Conservation (phyloP, 2,113 vertebrate species). For the Sinocyclocheilus grahami region DNA sequence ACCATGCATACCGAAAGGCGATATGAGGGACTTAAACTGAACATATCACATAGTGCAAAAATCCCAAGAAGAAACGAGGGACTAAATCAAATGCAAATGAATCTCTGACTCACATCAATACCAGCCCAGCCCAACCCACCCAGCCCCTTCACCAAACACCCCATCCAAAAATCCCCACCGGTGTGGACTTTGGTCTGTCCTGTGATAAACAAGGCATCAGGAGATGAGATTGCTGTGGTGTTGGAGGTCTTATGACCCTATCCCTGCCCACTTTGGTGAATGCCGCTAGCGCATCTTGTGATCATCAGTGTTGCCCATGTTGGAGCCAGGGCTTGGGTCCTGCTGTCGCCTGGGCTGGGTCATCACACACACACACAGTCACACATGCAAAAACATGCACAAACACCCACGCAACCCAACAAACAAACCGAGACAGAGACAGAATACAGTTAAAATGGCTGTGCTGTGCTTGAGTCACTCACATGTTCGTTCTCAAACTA, state of each 20-base stretch:
- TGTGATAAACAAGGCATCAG: conserved; percentile 52
- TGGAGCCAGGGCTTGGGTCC: conserved; percentile 95
- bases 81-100: conserved; percentile 49
- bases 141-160: conserved; percentile 58
- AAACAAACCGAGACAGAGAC: conserved; percentile 25
- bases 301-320: conserved; percentile 90
- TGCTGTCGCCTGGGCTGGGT: conserved; percentile 94
- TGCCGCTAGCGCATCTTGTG: conserved; percentile 89
- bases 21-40: conserved; percentile 78
- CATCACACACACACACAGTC: conserved; percentile 42
- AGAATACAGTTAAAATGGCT: conserved; percentile 37
- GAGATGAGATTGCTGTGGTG: conserved; percentile 51
- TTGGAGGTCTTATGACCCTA: conserved; percentile 47
- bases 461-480: background rate
- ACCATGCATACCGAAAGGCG: conserved; percentile 82
- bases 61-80: conserved; percentile 76
- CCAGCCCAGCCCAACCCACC: conserved; percentile 51
- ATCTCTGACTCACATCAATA: background rate
- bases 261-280: conserved; percentile 56
- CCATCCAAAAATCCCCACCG: conserved; percentile 29
- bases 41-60: conserved; percentile 89
- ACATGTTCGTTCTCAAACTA: background rate
- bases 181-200: conserved; percentile 63
- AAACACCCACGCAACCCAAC: conserved; percentile 6
- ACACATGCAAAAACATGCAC: conserved; percentile 33